phyloP scores from a whole-genome alignment of 2,113 vertebrate species.

The Lipophrys pholis region DNA sequence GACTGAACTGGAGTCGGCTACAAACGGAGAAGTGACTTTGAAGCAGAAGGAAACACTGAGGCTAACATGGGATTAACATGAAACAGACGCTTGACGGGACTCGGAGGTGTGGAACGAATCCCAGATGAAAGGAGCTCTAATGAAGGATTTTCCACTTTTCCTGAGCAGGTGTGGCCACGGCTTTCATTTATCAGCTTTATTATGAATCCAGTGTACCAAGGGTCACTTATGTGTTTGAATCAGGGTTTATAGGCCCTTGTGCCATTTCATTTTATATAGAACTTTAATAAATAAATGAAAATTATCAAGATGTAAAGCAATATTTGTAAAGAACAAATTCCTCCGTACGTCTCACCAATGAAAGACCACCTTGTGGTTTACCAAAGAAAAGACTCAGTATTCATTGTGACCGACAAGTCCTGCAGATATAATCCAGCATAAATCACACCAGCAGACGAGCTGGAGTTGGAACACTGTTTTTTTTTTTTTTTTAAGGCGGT shows the following conservation, averaged over 20 bases:
- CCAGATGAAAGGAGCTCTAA: constrained; percentile 63
- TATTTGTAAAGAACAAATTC: constrained; percentile 15
- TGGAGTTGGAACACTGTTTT: constrained; percentile 24
- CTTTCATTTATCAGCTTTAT: constrained; percentile 65
- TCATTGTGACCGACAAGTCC: constrained; percentile 45
- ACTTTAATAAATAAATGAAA: background rate
- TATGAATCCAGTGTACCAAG: constrained; percentile 21
- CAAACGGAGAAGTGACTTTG: constrained; percentile 32
- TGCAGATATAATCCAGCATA: constrained; percentile 31
- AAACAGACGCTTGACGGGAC: constrained; percentile 52
- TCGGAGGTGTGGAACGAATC: constrained; percentile 60
- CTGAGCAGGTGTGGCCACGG: constrained; percentile 52
- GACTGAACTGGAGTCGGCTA: background rate
- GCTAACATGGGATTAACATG: constrained; percentile 48
- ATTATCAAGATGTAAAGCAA: constrained; percentile 21
- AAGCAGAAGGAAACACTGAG: constrained; percentile 33
- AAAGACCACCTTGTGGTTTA: constrained; percentile 6
- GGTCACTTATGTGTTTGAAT: constrained; percentile 40
- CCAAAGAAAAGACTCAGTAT: constrained; percentile 24
- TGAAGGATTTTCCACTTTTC: constrained; percentile 56
- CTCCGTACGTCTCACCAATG: constrained; percentile 16
- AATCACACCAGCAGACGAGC: constrained; percentile 15
- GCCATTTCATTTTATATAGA: no score
- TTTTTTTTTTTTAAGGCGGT: constrained; percentile 6
- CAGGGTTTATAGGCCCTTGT: background rate